These are phyloP conservation scores for human (Homo sapiens) DNA, from an alignment of 2,113 vertebrate species.

Conservation along the genomic window GRCh38 chr9:23006501-23007000, in stretches of 20 bases:
- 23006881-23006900: background rate
- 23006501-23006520: slow-evolving; percentile 30
- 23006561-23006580: slow-evolving; percentile 62
- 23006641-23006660: slow-evolving; percentile 72
- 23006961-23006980: too few relatives aligned
- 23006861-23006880: background rate
- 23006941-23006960: too few relatives aligned
- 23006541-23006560: slow-evolving; percentile 71
- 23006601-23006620: slow-evolving; percentile 74
- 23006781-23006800: background rate
- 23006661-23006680: slow-evolving; percentile 70
- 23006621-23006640: slow-evolving; percentile 68
- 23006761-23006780: background rate
- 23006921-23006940: too few relatives aligned
- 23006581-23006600: slow-evolving; percentile 57
- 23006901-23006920: background rate
- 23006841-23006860: background rate
- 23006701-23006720: slow-evolving; percentile 16
- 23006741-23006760: background rate
- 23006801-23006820: background rate
- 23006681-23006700: slow-evolving; percentile 18
- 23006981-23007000: too few relatives aligned
- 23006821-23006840: background rate
- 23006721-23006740: background rate
- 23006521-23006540: slow-evolving; percentile 32